phyloP scores from a whole-genome alignment of 2,888 invertebrate genomes.

The Eupithecia exiguata region DNA sequence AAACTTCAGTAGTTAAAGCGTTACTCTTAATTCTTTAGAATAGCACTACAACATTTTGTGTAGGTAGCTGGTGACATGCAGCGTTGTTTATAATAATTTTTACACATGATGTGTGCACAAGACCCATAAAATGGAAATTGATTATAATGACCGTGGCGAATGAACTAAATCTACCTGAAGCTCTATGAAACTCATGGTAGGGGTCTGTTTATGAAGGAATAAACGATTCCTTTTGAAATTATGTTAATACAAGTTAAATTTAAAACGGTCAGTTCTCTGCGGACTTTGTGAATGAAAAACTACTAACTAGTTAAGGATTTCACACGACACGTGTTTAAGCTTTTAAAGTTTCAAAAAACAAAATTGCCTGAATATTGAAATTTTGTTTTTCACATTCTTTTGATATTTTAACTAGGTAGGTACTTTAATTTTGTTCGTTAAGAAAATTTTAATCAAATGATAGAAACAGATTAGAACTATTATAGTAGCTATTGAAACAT shows the following conservation, averaged over 20 bases:
- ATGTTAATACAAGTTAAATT: constrained; percentile 41
- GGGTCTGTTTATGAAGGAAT: constrained; percentile 12
- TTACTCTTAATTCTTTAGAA: too few species aligned
- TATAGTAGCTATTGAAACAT: too few species aligned
- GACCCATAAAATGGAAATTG: not conserved
- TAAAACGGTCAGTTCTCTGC: constrained; percentile 30
- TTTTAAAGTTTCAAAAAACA: not conserved
- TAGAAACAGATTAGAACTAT: too few species aligned
- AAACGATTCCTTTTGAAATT: constrained; percentile 45
- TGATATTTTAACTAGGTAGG: too few species aligned
- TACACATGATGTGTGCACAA: not conserved
- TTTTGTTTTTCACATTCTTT: not conserved
- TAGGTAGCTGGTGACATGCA: not conserved
- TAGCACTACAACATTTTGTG: not conserved
- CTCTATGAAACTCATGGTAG: not conserved
- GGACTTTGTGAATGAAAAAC: constrained; percentile 10
- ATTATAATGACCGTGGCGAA: not conserved
- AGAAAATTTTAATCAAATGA: too few species aligned
- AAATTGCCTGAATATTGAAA: not conserved
- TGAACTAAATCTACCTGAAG: not conserved
- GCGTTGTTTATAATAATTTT: not conserved
- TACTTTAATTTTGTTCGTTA: too few species aligned
- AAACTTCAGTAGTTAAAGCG: too few species aligned
- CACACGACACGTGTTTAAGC: not conserved
- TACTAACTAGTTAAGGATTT: constrained; percentile 5